These are phyloP conservation scores for Nebria brevicollis DNA, from an alignment of 2,888 invertebrate species.

Conservation along the genomic window DNA sequence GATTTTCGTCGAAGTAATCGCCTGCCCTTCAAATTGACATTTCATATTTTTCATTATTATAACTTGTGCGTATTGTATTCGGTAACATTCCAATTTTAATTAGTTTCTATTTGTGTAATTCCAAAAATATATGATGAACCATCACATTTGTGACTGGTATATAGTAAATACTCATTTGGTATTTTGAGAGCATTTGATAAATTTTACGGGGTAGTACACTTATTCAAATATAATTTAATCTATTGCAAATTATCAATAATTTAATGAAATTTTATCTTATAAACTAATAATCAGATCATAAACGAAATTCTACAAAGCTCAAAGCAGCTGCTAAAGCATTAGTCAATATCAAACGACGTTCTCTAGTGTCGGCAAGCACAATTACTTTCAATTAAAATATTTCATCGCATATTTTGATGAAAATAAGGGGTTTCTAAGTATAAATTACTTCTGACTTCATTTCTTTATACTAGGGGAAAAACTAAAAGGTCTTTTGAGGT, in stretches of 20 bases:
- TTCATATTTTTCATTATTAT: neutral
- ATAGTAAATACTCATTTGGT: neutral
- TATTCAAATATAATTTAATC: no score
- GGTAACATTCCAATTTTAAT: neutral
- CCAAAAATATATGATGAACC: neutral
- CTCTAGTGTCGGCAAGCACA: neutral
- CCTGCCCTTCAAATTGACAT: neutral
- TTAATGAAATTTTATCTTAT: neutral
- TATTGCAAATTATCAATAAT: neutral
- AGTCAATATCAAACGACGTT: no score
- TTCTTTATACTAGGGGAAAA: neutral
- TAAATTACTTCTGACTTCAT: neutral
- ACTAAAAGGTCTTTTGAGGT: neutral
- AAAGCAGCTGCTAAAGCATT: neutral
- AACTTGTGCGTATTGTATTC: neutral
- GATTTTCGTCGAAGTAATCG: neutral
- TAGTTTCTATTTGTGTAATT: neutral
- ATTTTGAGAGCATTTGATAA: neutral
- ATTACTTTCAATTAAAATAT: constrained; percentile 1
- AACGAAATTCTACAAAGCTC: neutral
- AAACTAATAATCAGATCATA: neutral
- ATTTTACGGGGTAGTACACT: no score
- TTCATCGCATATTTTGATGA: neutral
- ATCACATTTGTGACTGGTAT: no score
- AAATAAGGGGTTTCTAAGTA: neutral